These are phyloP conservation scores for Micronycteris hirsuta DNA, from an alignment of 2,113 vertebrate genomes.

Conservation along the genomic window DNA sequence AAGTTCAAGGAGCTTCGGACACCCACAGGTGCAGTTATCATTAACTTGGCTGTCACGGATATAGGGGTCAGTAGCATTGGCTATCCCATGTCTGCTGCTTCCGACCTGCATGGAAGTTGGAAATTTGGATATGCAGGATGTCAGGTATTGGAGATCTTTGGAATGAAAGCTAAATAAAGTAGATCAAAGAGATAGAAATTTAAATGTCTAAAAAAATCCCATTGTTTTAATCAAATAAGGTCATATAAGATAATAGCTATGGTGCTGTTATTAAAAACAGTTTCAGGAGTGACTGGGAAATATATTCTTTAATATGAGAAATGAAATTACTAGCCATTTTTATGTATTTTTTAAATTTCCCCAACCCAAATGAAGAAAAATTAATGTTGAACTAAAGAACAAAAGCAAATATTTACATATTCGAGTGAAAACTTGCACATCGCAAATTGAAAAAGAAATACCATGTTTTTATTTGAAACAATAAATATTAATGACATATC, in stretches of 20 bases:
- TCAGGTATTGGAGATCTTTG: slow-evolving; percentile 84
- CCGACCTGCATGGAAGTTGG: slow-evolving; percentile 96
- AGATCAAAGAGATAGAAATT: slow-evolving; percentile 20
- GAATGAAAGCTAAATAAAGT: slow-evolving; percentile 5
- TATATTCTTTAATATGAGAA: neutral
- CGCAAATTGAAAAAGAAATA: neutral
- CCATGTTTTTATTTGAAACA: slow-evolving; percentile 16
- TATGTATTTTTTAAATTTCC: neutral
- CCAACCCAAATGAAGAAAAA: neutral
- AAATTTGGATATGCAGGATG: slow-evolving; percentile 95
- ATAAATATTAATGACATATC: neutral
- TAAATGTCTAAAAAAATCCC: slow-evolving; percentile 10
- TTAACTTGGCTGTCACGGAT: slow-evolving; percentile 96
- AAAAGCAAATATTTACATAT: neutral
- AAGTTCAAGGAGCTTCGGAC: slow-evolving; percentile 95
- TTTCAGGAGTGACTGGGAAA: neutral
- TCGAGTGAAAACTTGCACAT: neutral
- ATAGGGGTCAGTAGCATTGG: slow-evolving; percentile 96
- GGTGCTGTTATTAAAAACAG: neutral
- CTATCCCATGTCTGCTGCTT: slow-evolving; percentile 98
- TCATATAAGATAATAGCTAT: neutral
- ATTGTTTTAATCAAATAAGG: slow-evolving; percentile 7
- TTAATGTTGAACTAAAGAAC: neutral
- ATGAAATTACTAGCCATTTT: neutral
- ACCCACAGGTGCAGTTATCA: slow-evolving; percentile 95